Evolutionary conservation across 2,888 invertebrate genomes (phyloP), one percentile per base, ranked within the genome.

Genomic region (Acheta domesticus): DNA sequence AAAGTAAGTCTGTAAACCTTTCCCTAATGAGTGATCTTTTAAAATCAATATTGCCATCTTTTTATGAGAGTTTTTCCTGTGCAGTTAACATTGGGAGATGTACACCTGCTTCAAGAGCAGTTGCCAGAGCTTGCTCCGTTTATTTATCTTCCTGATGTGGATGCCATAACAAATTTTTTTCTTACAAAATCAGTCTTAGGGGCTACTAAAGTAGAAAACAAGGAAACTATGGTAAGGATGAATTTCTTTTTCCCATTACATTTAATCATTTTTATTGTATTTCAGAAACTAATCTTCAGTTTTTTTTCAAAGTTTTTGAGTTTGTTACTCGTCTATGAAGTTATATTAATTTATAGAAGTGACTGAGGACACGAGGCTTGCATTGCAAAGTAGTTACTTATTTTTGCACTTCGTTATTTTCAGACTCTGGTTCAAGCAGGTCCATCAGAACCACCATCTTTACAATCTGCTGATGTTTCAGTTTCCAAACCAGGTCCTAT

Each of bases 121-220:
- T 88, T 96, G 83, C 94, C 95, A 0, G 91, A 92, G 79, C 86
- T 94, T 75, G 89, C 91, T 1, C 88, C 89, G 14, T 90, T 91
- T 82, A 88, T 94, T 77, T 91, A 92, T 3, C 87, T 89, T 80
- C 93, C 93, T 76, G 93, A 94, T 85, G 90, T 93, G 88, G 90
- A 91, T 77, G 87, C 89, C 77, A 91, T 93, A 79, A 91, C 93
- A 78, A 91, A 92, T 84, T 94, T 94, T 86, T 94, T 94, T 85
- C 88, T 89, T 77, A 90, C 91, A 77, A 91, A 89, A 89, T 89
- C 80, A 48, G 76, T 78, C 23, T 77, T 79, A 1, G 80, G 79
- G 21, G 80, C 82, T 14, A 78, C 83, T 5, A 84, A 83, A 75
- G 78, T 83, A 19, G 83, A 83, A 74, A 80, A 82, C 48, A 83